These are phyloP conservation scores for Chloroceryle aenea DNA, from an alignment of 2,113 vertebrate genomes.

Conservation along the genomic window DNA sequence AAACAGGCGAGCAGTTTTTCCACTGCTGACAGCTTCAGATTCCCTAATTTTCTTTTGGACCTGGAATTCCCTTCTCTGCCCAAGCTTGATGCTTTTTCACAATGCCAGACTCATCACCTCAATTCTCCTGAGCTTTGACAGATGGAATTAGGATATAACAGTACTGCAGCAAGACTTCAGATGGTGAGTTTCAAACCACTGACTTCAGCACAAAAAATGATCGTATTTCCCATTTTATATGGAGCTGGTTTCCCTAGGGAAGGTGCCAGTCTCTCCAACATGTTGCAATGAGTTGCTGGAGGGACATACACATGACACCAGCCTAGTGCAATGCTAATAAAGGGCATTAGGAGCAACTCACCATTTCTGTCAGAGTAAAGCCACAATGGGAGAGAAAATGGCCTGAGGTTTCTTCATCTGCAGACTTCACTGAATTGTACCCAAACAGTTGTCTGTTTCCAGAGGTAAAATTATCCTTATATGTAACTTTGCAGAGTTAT, in stretches of 20 bases:
- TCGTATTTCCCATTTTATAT: neutral
- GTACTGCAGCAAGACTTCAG: constrained; percentile 42
- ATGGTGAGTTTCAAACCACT: constrained; percentile 27
- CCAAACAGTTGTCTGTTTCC: neutral
- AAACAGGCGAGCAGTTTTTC: neutral
- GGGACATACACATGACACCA: neutral
- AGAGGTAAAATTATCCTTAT: neutral
- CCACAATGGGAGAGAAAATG: neutral
- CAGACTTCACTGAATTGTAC: neutral
- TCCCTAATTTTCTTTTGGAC: neutral
- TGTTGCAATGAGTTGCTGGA: neutral
- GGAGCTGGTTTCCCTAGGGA: neutral
- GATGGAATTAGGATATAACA: constrained; percentile 37
- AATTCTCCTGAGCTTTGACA: constrained; percentile 28
- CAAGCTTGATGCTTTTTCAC: neutral
- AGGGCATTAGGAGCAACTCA: neutral
- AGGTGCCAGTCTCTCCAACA: neutral
- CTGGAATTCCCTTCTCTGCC: neutral
- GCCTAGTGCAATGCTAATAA: neutral
- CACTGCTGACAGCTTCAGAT: neutral
- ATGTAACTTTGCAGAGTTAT: neutral
- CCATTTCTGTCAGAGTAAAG: neutral
- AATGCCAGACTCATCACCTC: neutral
- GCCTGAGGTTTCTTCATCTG: neutral
- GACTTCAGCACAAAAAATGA: constrained; percentile 14